phyloP scores from a whole-genome alignment of 2,797 vertebrate species.

The Poeciliopsis infans region DNA sequence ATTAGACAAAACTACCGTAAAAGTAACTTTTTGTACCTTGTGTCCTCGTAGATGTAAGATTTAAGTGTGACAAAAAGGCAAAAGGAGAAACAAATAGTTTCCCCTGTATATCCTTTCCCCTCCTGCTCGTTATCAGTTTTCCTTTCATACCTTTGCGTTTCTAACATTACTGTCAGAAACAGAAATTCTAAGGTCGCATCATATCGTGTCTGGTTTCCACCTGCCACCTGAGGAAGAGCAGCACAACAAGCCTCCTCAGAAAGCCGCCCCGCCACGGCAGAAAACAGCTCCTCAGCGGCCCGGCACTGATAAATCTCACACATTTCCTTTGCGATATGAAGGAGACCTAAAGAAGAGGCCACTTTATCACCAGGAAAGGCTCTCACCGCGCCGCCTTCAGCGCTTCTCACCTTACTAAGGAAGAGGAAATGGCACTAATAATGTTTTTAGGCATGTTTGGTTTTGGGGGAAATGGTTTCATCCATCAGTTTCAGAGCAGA shows the following conservation, averaged over 20 bases:
- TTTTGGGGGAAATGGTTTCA: constrained; percentile 84
- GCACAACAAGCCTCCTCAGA: constrained; percentile 47
- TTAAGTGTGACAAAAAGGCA: neutral
- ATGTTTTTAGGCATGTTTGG: constrained; percentile 86
- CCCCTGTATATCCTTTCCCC: neutral
- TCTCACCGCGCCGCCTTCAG: constrained; percentile 80
- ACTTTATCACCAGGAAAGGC: constrained; percentile 82
- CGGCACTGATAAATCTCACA: constrained; percentile 82
- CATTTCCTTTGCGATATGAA: constrained; percentile 80
- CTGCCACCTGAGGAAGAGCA: constrained; percentile 68
- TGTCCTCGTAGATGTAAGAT: too few relatives aligned
- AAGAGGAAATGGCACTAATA: constrained; percentile 83
- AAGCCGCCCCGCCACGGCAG: constrained; percentile 51
- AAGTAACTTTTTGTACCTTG: neutral
- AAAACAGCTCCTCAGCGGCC: constrained; percentile 62
- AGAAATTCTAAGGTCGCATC: constrained; percentile 59
- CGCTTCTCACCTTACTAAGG: constrained; percentile 80
- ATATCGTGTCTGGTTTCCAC: constrained; percentile 61
- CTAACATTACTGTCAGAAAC: constrained; percentile 71
- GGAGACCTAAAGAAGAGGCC: constrained; percentile 78
- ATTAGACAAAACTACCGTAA: neutral
- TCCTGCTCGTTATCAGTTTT: constrained; percentile 43
- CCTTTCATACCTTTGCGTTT: constrained; percentile 62
- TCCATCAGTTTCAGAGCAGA: constrained; percentile 83
- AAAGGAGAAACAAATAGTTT: neutral